phyloP scores from a whole-genome alignment of 2,888 invertebrate genomes.

The Lucinisca nassula region DNA sequence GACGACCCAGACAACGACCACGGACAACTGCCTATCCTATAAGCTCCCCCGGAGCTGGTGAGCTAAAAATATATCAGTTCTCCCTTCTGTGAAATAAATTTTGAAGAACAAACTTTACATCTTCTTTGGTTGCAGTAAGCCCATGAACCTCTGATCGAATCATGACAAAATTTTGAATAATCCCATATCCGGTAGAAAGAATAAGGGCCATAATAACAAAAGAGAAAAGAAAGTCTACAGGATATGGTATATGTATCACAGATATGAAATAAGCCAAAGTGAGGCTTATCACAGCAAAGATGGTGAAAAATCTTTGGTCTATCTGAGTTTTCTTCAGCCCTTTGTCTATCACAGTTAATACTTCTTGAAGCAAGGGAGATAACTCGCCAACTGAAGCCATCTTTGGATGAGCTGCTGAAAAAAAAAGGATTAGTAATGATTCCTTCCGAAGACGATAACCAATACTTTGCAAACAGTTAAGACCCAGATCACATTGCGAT shows the following conservation, averaged over 20 bases:
- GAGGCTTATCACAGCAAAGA: conserved; percentile 65
- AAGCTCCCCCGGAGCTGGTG: too few relatives aligned
- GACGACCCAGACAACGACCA: too few relatives aligned
- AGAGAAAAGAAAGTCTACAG: conserved; percentile 66
- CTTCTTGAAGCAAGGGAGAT: conserved; percentile 62
- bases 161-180: conserved; percentile 77
- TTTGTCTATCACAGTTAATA: conserved; percentile 69
- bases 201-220: conserved; percentile 70
- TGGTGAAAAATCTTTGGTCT: conserved; percentile 71
- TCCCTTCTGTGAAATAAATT: conserved; percentile 11
- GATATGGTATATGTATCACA: conserved; percentile 68
- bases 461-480: too few relatives aligned
- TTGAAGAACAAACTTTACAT: conserved; percentile 69
- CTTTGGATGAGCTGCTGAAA: neutral
- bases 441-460: too few relatives aligned
- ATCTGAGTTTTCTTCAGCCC: conserved; percentile 71
- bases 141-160: conserved; percentile 80
- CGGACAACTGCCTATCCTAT: too few relatives aligned
- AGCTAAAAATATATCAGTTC: too few relatives aligned
- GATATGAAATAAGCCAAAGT: conserved; percentile 67
- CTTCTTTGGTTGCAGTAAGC: conserved; percentile 73
- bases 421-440: too few relatives aligned
- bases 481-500: too few relatives aligned
- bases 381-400: neutral
- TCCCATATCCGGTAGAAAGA: conserved; percentile 73